These are phyloP conservation scores for Himalopsyche tibetana DNA, from an alignment of 2,888 invertebrate species.

Conservation along the genomic window DNA sequence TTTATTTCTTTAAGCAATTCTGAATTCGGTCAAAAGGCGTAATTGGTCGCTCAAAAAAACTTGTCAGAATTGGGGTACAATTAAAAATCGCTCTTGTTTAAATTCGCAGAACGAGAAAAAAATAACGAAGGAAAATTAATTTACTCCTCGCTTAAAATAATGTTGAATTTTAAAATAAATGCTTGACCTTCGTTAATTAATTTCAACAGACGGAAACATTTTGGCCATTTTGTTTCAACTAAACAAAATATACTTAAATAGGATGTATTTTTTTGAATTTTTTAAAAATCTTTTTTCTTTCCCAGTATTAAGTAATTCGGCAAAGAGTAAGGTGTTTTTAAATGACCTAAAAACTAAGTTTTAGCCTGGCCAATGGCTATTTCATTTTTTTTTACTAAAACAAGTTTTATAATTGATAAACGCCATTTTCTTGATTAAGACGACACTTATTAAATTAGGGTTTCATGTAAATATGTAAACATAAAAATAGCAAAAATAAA, in stretches of 20 bases:
- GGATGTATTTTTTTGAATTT: not conserved
- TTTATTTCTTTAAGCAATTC: not conserved
- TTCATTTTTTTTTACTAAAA: not conserved
- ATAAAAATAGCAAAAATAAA: no score
- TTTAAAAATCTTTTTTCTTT: not conserved
- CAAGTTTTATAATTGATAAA: not conserved
- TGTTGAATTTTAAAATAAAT: not conserved
- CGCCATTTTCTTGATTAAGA: not conserved
- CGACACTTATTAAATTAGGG: no score
- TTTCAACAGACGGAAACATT: not conserved
- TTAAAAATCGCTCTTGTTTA: not conserved
- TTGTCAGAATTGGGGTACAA: not conserved
- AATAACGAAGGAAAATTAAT: slow-evolving; percentile 13
- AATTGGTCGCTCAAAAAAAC: slow-evolving; percentile 6
- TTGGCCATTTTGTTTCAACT: not conserved
- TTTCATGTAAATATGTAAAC: no score
- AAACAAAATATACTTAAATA: slow-evolving; percentile 5
- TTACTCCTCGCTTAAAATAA: not conserved
- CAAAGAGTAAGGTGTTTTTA: not conserved
- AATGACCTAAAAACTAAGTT: not conserved
- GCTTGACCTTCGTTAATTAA: slow-evolving; percentile 39
- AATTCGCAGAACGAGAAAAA: not conserved
- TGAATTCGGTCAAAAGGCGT: not conserved
- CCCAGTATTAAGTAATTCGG: not conserved
- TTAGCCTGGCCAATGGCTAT: not conserved